These are phyloP conservation scores for Holcopasites calliopsidis DNA, from an alignment of 1,140 invertebrate genomes.

Conservation along the genomic window DNA sequence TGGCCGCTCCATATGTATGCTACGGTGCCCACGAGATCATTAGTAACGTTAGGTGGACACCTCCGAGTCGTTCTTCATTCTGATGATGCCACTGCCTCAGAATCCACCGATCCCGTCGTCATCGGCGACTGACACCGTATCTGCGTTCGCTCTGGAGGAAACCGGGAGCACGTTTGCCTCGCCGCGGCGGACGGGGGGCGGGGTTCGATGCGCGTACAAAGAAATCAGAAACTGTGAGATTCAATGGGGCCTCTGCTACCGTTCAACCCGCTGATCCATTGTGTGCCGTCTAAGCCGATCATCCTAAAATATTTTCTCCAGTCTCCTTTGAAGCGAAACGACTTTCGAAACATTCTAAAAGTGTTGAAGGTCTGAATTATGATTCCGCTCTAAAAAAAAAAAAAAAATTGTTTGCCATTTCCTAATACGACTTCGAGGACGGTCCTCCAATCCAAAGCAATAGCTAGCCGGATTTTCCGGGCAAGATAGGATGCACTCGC, in stretches of 20 bases:
- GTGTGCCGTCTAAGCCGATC: slow-evolving; percentile 12
- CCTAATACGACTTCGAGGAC: no score
- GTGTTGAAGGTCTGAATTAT: background rate
- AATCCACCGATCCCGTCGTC: slow-evolving; percentile 70
- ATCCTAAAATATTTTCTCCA: background rate
- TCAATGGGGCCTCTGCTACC: slow-evolving; percentile 34
- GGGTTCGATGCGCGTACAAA: slow-evolving; percentile 42
- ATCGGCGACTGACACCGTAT: slow-evolving; percentile 64
- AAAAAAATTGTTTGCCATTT: no score
- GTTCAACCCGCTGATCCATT: slow-evolving; percentile 26
- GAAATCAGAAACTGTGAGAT: slow-evolving; percentile 23
- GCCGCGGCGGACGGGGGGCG: slow-evolving; percentile 19
- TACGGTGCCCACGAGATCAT: slow-evolving; percentile 74
- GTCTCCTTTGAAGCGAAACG: background rate
- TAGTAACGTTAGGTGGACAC: slow-evolving; percentile 79
- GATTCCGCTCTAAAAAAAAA: background rate
- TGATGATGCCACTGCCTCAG: slow-evolving; percentile 73
- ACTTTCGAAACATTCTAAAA: background rate
- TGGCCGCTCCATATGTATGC: slow-evolving; percentile 77
- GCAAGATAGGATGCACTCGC: slow-evolving; percentile 42
- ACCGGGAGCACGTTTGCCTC: slow-evolving; percentile 26
- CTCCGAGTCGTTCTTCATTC: slow-evolving; percentile 78
- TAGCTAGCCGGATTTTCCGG: slow-evolving; percentile 37
- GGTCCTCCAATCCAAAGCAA: no score
- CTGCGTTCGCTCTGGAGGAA: slow-evolving; percentile 30